phyloP scores from a whole-genome alignment of 2,113 vertebrate genomes.

The Ginglymostoma cirratum region DNA sequence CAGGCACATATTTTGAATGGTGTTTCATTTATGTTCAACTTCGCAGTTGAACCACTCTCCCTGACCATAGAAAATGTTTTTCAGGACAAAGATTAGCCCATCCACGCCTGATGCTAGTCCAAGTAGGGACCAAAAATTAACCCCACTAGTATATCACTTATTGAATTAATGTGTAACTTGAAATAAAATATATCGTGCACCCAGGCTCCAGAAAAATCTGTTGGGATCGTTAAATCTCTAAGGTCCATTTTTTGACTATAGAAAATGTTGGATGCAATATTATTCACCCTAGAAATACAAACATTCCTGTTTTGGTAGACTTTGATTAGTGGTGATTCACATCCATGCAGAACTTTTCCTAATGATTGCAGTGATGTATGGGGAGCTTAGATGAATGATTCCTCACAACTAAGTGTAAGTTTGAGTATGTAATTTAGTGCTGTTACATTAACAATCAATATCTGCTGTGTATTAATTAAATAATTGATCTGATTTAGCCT shows the following conservation, averaged over 20 bases:
- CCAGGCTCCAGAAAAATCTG: not conserved
- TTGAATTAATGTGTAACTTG: not conserved
- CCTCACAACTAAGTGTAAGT: not conserved
- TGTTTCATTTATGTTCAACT: too few relatives aligned
- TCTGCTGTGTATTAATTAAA: not conserved
- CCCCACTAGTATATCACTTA: not conserved
- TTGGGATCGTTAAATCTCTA: not conserved
- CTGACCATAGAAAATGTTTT: too few relatives aligned
- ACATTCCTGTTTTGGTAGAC: not conserved
- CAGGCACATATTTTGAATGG: too few relatives aligned
- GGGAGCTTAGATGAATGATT: not conserved
- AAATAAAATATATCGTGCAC: not conserved
- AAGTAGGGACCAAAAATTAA: not conserved
- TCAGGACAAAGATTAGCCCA: too few relatives aligned
- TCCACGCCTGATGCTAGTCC: not conserved
- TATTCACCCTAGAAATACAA: not conserved
- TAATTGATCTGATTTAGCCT: not conserved
- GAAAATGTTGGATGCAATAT: not conserved
- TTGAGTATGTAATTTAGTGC: conserved; percentile 17
- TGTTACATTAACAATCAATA: not conserved
- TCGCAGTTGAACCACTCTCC: too few relatives aligned
- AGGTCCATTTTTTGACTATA: not conserved
- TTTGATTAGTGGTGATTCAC: not conserved
- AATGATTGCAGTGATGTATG: not conserved
- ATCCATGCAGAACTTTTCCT: not conserved